phyloP scores from a whole-genome alignment of 2,888 invertebrate species.

The Patella depressa region DNA sequence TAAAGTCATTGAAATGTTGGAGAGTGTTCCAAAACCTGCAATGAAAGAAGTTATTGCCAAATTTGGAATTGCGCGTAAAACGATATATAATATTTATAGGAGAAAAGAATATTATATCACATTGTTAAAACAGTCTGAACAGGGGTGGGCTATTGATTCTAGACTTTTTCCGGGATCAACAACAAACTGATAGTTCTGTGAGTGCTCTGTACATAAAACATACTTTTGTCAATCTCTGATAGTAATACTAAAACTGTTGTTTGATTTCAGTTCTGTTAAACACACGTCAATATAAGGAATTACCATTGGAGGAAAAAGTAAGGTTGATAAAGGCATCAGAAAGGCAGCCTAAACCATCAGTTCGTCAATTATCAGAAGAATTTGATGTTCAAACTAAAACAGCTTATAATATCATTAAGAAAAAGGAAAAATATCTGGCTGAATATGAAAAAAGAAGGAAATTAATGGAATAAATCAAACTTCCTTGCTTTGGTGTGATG shows the following conservation, averaged over 20 bases:
- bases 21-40: neutral
- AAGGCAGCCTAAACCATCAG: neutral
- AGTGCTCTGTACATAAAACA: too few relatives aligned
- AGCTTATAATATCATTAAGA: neutral
- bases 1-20: constrained; percentile 3
- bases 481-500: too few relatives aligned
- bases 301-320: constrained; percentile 3
- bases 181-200: too few relatives aligned
- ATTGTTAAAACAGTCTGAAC: too few relatives aligned
- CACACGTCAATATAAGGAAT: constrained; percentile 5
- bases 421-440: neutral
- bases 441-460: neutral
- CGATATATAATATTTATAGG: constrained; percentile 1
- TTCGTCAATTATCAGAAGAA: constrained; percentile 5
- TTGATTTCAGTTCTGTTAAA: constrained; percentile 7
- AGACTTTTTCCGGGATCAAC: too few relatives aligned
- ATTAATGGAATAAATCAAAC: neutral
- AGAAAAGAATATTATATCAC: neutral
- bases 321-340: neutral
- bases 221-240: neutral
- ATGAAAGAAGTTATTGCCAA: neutral
- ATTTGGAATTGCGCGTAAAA: constrained; percentile 9
- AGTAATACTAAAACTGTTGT: neutral
- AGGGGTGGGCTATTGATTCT: too few relatives aligned
- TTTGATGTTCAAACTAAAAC: constrained; percentile 8